Evolutionary conservation across 1,140 invertebrate species (phyloP).

Genomic region (Tetramorium parvispinum): DNA sequence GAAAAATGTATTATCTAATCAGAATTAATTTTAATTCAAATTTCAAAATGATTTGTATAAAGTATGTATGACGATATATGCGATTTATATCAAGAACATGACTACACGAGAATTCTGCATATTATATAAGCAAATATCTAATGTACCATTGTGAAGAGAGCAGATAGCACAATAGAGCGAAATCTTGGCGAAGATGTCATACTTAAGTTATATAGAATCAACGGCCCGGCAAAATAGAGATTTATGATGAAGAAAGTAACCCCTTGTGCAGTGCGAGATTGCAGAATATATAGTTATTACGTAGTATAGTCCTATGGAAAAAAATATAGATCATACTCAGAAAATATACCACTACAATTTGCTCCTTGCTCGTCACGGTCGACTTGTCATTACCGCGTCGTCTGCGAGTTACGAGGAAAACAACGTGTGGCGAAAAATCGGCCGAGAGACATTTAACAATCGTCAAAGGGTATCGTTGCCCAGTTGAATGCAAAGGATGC

Average conservation of each 20-base stretch:
- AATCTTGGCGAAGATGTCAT: constrained; percentile 10
- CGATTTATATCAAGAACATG: background rate
- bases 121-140: constrained; percentile 15
- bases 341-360: background rate
- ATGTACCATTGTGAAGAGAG: constrained; percentile 14
- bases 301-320: background rate
- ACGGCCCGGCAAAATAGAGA: constrained; percentile 29
- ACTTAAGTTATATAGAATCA: background rate
- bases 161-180: constrained; percentile 29
- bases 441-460: constrained; percentile 5
- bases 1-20: background rate
- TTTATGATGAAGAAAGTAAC: constrained; percentile 33
- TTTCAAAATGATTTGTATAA: background rate
- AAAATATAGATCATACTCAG: constrained; percentile 22
- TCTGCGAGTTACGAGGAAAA: background rate
- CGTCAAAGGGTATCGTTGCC: constrained; percentile 24
- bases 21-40: background rate
- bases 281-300: background rate
- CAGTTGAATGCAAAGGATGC: background rate
- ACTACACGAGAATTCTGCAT: background rate
- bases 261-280: constrained; percentile 23
- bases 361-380: background rate
- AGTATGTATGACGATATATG: background rate
- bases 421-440: background rate
- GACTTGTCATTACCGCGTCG: background rate